A percentile compares a stretch with the other conserved stretches of the same genome.
Evolutionary conservation across 2,888 invertebrate species (phyloP).

Genomic region (Clepsis dumicolana): DNA sequence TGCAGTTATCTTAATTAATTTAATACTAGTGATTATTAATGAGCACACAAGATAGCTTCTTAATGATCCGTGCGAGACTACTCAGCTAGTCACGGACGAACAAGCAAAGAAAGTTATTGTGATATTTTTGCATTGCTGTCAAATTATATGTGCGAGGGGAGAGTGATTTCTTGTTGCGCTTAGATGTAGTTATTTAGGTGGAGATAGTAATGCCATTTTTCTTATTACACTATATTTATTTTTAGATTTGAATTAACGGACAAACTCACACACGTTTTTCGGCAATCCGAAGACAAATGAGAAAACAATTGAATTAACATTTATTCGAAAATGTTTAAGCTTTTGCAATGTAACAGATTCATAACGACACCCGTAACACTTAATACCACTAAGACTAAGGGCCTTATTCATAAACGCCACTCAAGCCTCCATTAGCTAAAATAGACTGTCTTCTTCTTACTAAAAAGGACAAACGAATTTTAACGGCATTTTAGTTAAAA

Average conservation of each 20-base stretch:
- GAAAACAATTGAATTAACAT: too few species aligned
- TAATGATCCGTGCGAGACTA: constrained; percentile 16
- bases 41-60: neutral
- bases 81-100: constrained; percentile 1
- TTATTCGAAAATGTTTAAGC: too few species aligned
- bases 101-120: constrained; percentile 10
- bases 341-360: neutral
- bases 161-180: constrained; percentile 4
- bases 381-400: neutral
- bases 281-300: too few species aligned
- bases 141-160: constrained; percentile 14
- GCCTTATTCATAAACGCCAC: too few species aligned
- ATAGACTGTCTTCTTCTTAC: too few species aligned
- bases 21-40: constrained; percentile 2
- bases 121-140: constrained; percentile 17
- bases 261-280: too few species aligned
- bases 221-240: too few species aligned
- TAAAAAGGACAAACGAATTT: too few species aligned
- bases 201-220: neutral
- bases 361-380: neutral
- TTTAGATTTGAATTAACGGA: too few species aligned
- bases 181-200: neutral
- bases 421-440: too few species aligned
- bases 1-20: neutral
- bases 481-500: too few species aligned